phyloP scores from a whole-genome alignment of 2,888 invertebrate species.

The Tetheella fluctuosa region DNA sequence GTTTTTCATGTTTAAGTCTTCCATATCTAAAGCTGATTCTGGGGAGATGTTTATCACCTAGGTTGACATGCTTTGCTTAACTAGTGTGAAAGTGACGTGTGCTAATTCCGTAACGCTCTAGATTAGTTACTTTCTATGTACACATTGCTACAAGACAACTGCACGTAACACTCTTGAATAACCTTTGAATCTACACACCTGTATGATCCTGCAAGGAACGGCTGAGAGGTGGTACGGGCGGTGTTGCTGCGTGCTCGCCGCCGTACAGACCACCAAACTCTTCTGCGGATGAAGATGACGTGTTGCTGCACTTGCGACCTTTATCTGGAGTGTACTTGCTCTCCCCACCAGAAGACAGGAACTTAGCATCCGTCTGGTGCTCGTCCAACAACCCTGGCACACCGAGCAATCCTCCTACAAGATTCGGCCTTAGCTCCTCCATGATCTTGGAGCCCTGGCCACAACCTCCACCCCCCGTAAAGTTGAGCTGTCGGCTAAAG shows the following conservation, averaged over 20 bases:
- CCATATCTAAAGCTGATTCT: too few relatives aligned
- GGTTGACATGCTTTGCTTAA: too few relatives aligned
- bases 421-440: conserved; percentile 93
- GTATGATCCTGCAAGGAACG: conserved; percentile 84
- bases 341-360: conserved; percentile 80
- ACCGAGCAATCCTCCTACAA: conserved; percentile 91
- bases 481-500: conserved; percentile 94
- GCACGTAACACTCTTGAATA: background rate
- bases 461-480: conserved; percentile 87
- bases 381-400: conserved; percentile 92
- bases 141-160: background rate
- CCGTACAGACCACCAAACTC: conserved; percentile 95
- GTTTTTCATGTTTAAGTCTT: too few relatives aligned
- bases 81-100: too few relatives aligned
- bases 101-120: too few relatives aligned
- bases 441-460: conserved; percentile 91
- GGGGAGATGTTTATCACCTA: too few relatives aligned
- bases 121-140: too few relatives aligned
- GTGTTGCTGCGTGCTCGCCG: conserved; percentile 88
- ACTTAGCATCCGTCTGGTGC: conserved; percentile 86
- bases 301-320: conserved; percentile 90
- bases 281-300: conserved; percentile 91
- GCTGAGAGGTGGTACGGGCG: conserved; percentile 83
- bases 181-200: conserved; percentile 64
- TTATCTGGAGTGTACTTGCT: conserved; percentile 83